Evolutionary conservation across 23 tunicate genomes (phyloP), one percentile per base, ranked within the genome.

Genomic region (Trididemnum miniatum): DNA sequence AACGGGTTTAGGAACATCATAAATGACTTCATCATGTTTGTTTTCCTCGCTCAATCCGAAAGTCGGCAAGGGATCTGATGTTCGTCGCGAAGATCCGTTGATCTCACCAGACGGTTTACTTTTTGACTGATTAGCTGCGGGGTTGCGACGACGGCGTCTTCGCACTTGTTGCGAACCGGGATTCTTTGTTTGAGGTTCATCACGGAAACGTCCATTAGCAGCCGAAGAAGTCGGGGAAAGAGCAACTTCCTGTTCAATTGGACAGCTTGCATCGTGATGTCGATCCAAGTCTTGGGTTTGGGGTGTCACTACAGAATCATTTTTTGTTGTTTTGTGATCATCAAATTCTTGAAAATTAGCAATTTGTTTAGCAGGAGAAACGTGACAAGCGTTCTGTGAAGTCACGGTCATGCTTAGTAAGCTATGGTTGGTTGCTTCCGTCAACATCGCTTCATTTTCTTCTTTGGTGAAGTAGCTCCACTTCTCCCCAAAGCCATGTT

Each of bases 391-490:
- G 26, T 20, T n/a, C 5, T 12, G 28, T 4, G 15, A 22, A 12
- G 5, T 62, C 5, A 62, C 67, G 28, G 26, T 26, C 26, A 12
- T 5, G 15, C 15, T 9, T 26, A 24, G 26, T 4, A 24, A 24
- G 5, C 5, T 5, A 62, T 62, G 25, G 67, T 22, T 24, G 15
- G 54, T 7, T 7, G 54, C 12, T 44, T 62, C 67, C 4, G 67
- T 62, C 5, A n/a, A 20, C 29, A 3, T 32, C 2, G 12, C 37
- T 12, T 69, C n/a, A 7, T n/a, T 24, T 30, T 77, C 67, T 3
- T 37, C n/a, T 65, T 86, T 74, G 20, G 97, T 90, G 22, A 86
- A 35, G 67, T 91, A 91, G 64, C 90, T 91, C 97, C 97, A 91
- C 57, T 91, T 91, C 78, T 83, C 84, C 9, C 97, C 97, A 34